Percentiles rank a stretch among this genome's conserved stretches.
Evolutionary conservation across 2,888 invertebrate genomes (phyloP).

Genomic region (Furcula furcula): DNA sequence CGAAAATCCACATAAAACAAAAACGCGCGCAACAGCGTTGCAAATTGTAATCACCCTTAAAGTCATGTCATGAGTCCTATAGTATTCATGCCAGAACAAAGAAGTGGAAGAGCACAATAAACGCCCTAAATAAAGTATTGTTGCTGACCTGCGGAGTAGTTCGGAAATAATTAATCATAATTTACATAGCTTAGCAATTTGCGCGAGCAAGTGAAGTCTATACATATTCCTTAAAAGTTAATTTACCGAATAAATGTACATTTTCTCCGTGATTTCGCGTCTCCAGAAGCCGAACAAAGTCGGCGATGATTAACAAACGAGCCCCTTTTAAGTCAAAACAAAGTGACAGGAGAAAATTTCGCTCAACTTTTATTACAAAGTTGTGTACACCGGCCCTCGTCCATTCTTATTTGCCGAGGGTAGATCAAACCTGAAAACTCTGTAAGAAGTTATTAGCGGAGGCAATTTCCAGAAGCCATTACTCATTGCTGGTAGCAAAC

Average conservation of each 20-base stretch:
- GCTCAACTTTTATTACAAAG: conserved; percentile 56
- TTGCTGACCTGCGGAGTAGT: no score
- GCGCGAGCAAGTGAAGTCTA: no score
- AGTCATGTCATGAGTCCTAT: no score
- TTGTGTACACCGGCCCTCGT: conserved; percentile 32
- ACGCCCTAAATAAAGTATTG: no score
- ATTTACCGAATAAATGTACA: conserved; percentile 9
- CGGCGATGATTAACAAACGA: conserved; percentile 34
- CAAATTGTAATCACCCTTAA: no score
- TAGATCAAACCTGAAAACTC: conserved; percentile 59
- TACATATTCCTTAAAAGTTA: no score
- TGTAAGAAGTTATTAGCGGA: conserved; percentile 67
- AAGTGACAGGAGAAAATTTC: conserved; percentile 50
- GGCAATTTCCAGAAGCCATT: conserved; percentile 72
- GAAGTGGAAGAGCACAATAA: no score
- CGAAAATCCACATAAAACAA: no score
- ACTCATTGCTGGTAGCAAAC: conserved; percentile 64
- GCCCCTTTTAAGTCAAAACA: conserved; percentile 48
- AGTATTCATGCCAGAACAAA: no score
- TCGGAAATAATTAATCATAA: no score
- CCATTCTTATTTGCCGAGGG: conserved; percentile 55
- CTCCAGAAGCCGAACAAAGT: conserved; percentile 17
- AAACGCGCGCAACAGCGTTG: no score
- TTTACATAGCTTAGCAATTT: no score
- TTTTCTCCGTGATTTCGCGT: conserved; percentile 15